These are phyloP conservation scores for Colletes latitarsis DNA, from an alignment of 1,140 invertebrate species.

Conservation along the genomic window DNA sequence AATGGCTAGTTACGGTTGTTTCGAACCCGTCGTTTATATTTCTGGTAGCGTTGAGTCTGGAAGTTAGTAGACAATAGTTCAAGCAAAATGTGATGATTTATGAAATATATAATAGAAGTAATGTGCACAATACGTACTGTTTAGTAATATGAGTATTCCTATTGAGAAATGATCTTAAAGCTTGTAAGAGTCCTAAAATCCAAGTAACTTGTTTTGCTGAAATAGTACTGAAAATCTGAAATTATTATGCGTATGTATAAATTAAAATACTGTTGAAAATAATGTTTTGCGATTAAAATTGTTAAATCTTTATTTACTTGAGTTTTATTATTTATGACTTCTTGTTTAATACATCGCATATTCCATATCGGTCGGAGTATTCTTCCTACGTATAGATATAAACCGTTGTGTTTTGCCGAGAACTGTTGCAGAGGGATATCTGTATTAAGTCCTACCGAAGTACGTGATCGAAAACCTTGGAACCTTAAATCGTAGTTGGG, in stretches of 20 bases:
- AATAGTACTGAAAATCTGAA: slow-evolving; percentile 81
- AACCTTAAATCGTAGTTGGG: slow-evolving; percentile 65
- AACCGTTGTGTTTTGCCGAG: slow-evolving; percentile 95
- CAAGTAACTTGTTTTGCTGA: slow-evolving; percentile 82
- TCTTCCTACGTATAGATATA: slow-evolving; percentile 94
- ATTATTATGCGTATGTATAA: slow-evolving; percentile 8
- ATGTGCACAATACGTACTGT: slow-evolving; percentile 59
- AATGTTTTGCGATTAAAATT: neutral
- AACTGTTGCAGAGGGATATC: slow-evolving; percentile 83
- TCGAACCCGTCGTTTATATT: slow-evolving; percentile 77
- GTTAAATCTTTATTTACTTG: slow-evolving; percentile 78
- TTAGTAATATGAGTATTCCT: slow-evolving; percentile 83
- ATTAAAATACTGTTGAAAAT: neutral
- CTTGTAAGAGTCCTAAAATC: slow-evolving; percentile 84
- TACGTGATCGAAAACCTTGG: slow-evolving; percentile 61
- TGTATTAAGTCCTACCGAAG: slow-evolving; percentile 65
- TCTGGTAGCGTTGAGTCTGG: slow-evolving; percentile 65
- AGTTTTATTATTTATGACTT: slow-evolving; percentile 82
- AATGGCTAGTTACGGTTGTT: slow-evolving; percentile 67
- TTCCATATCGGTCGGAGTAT: slow-evolving; percentile 93
- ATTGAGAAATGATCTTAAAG: slow-evolving; percentile 85
- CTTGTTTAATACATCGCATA: slow-evolving; percentile 86
- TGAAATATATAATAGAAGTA: neutral
- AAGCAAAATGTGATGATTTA: slow-evolving; percentile 5
- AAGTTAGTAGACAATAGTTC: slow-evolving; percentile 17